Conservation (phyloP, 2,888 invertebrate genomes). For the Watsonalla cultraria region DNA sequence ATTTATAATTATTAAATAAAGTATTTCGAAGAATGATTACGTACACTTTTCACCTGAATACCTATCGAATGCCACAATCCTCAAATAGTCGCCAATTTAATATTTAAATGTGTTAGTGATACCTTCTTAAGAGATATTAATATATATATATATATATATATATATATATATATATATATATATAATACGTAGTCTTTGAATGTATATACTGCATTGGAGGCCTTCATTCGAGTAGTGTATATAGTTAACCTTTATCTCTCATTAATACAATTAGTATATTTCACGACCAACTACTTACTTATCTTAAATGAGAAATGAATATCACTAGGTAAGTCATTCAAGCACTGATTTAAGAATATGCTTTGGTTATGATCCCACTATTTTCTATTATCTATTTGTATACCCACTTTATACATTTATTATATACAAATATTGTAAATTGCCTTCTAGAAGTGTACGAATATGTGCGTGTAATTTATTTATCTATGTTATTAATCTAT, state of each 20-base stretch:
- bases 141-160: constrained; percentile 10
- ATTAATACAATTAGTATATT: constrained; percentile 42
- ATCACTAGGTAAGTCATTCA: constrained; percentile 53
- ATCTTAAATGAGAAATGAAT: constrained; percentile 45
- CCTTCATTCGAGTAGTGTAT: constrained; percentile 60
- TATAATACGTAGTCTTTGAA: constrained; percentile 32
- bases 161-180: constrained; percentile 10
- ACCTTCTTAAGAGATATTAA: constrained; percentile 54
- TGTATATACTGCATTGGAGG: constrained; percentile 65
- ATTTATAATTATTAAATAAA: background rate
- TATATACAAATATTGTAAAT: constrained; percentile 1
- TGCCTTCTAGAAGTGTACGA: constrained; percentile 9
- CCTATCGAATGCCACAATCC: constrained; percentile 3
- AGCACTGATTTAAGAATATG: constrained; percentile 36
- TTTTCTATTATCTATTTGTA: constrained; percentile 4
- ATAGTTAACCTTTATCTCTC: constrained; percentile 34
- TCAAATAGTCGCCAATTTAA: constrained; percentile 24
- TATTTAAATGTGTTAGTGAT: constrained; percentile 40
- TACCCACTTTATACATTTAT: background rate
- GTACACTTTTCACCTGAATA: background rate
- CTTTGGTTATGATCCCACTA: constrained; percentile 21
- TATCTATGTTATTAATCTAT: background rate
- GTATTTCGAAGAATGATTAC: background rate
- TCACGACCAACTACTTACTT: constrained; percentile 59
- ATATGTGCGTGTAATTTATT: background rate